Evolutionary conservation across 1,140 invertebrate species (phyloP).

Genomic region (Penaeus chinensis): DNA sequence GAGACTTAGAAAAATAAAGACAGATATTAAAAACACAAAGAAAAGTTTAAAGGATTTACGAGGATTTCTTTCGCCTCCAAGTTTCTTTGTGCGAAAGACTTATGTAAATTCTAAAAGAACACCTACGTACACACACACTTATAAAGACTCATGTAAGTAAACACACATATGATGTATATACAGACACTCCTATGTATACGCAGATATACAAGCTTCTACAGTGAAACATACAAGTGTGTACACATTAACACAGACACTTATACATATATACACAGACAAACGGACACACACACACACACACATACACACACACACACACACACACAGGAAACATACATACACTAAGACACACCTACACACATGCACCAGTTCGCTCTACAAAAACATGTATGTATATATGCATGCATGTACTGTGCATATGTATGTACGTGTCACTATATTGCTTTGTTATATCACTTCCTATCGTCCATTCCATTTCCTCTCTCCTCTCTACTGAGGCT

Average conservation of each 20-base stretch:
- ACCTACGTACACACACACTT: no score
- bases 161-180: no score
- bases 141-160: no score
- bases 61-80: no score
- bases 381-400: neutral
- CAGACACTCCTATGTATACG: neutral
- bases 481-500: neutral
- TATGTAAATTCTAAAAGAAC: no score
- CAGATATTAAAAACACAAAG: no score
- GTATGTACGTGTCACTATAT: neutral
- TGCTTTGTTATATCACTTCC: no score
- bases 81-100: no score
- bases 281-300: neutral
- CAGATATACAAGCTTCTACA: slow-evolving; percentile 5
- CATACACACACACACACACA: neutral
- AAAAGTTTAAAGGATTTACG: no score
- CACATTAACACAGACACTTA: neutral
- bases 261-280: neutral
- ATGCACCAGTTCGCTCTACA: neutral
- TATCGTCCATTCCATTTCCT: neutral
- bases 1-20: no score
- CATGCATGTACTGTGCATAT: neutral
- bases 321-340: neutral
- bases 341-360: neutral
- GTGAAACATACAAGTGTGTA: neutral